Conservation (phyloP, 2,797 vertebrate genomes). For the Hyperoplus immaculatus region DNA sequence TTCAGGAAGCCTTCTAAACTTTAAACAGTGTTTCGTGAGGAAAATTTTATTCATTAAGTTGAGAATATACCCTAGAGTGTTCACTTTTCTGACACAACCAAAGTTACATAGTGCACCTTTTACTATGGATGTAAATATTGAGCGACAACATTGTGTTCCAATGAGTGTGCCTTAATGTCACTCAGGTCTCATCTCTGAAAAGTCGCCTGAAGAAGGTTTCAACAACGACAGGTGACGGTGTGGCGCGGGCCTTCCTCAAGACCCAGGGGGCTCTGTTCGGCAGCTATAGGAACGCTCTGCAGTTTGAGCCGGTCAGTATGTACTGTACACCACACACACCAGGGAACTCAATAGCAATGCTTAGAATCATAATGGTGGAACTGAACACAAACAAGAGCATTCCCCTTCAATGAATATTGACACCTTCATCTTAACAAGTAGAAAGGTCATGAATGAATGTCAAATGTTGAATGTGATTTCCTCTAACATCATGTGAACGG, state of each 20-base stretch:
- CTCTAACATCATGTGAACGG: too few relatives aligned
- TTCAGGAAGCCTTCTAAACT: too few relatives aligned
- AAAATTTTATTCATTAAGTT: too few relatives aligned
- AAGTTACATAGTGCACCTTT: neutral
- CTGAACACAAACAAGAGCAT: too few relatives aligned
- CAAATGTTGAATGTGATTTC: too few relatives aligned
- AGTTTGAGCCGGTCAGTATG: slow-evolving; percentile 92
- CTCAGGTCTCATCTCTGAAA: slow-evolving; percentile 94
- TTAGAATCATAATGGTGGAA: too few relatives aligned
- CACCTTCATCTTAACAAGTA: too few relatives aligned
- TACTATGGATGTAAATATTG: neutral
- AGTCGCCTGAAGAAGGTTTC: slow-evolving; percentile 96
- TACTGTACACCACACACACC: neutral
- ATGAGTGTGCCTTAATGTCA: slow-evolving; percentile 5
- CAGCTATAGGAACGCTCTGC: slow-evolving; percentile 95
- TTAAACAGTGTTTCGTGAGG: too few relatives aligned
- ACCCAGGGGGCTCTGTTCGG: slow-evolving; percentile 95
- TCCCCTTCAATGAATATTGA: too few relatives aligned
- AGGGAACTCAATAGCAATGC: neutral
- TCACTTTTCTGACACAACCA: too few relatives aligned
- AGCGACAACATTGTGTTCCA: neutral
- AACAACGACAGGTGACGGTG: slow-evolving; percentile 93
- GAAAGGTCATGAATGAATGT: too few relatives aligned
- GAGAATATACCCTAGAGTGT: too few relatives aligned
- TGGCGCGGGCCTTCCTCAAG: slow-evolving; percentile 95